Conservation (phyloP, 2,797 vertebrate genomes). For the Anabas testudineus region DNA sequence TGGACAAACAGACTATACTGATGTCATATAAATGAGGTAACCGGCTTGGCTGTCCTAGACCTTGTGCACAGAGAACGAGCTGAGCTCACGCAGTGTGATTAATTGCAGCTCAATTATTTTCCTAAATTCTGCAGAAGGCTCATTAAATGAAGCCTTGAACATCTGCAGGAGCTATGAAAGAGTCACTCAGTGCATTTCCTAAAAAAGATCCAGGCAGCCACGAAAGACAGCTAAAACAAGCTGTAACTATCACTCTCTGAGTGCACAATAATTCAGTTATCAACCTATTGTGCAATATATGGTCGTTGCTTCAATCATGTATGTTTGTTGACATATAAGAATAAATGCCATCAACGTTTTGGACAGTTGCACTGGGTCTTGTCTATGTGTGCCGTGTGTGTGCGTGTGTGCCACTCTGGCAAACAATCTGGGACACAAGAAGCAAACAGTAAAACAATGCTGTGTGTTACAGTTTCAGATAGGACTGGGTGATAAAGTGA, state of each 20-base stretch:
- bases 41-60: constrained; percentile 21
- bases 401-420: too few relatives aligned
- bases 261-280: too few relatives aligned
- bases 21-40: constrained; percentile 28
- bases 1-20: background rate
- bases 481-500: too few relatives aligned
- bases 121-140: constrained; percentile 38
- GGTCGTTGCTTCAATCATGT: too few relatives aligned
- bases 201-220: constrained; percentile 2
- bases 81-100: constrained; percentile 54
- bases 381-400: too few relatives aligned
- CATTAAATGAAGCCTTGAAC: constrained; percentile 50
- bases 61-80: constrained; percentile 33
- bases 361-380: too few relatives aligned
- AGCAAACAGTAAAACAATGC: too few relatives aligned
- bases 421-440: too few relatives aligned
- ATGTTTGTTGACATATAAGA: too few relatives aligned
- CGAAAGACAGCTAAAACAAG: background rate
- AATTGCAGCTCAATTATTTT: constrained; percentile 50
- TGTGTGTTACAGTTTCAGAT: too few relatives aligned
- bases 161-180: constrained; percentile 35
- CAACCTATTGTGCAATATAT: too few relatives aligned
- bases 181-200: constrained; percentile 18
- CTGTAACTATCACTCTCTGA: background rate
- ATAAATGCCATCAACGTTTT: too few relatives aligned